phyloP scores from a whole-genome alignment of 2,113 vertebrate genomes.

The Alligator mississippiensis region DNA sequence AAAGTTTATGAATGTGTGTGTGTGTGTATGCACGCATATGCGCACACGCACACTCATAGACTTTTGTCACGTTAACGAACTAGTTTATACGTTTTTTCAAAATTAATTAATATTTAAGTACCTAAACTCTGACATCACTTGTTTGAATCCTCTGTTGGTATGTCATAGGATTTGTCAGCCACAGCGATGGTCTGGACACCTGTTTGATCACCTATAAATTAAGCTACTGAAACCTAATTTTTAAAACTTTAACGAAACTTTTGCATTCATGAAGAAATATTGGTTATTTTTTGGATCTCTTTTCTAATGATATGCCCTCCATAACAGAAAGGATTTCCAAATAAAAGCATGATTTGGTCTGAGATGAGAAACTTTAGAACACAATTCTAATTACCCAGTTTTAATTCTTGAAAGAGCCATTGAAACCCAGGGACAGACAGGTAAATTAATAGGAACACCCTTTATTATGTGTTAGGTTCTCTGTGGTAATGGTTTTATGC shows the following conservation, averaged over 20 bases:
- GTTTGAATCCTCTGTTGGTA: neutral
- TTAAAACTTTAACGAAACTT: neutral
- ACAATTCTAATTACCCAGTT: neutral
- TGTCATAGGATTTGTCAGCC: neutral
- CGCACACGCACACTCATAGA: too few relatives aligned
- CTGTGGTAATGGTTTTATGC: too few relatives aligned
- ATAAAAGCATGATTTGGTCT: rapidly evolving
- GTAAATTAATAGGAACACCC: neutral
- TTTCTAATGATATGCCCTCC: neutral
- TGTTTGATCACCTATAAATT: neutral
- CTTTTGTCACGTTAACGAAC: too few relatives aligned
- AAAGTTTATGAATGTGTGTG: too few relatives aligned
- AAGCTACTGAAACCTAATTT: neutral
- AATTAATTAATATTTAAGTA: neutral
- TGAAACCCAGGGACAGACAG: neutral
- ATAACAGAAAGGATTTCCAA: neutral
- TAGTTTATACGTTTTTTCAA: neutral
- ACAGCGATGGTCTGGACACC: neutral
- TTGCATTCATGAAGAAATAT: neutral
- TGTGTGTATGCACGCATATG: too few relatives aligned
- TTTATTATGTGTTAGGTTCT: too few relatives aligned
- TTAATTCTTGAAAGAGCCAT: neutral
- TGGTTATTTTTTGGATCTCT: neutral
- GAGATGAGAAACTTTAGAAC: neutral
- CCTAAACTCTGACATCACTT: neutral